Evolutionary conservation across 1,140 invertebrate genomes (phyloP), one percentile per base, ranked within the genome.

Genomic region (Lerema accius): DNA sequence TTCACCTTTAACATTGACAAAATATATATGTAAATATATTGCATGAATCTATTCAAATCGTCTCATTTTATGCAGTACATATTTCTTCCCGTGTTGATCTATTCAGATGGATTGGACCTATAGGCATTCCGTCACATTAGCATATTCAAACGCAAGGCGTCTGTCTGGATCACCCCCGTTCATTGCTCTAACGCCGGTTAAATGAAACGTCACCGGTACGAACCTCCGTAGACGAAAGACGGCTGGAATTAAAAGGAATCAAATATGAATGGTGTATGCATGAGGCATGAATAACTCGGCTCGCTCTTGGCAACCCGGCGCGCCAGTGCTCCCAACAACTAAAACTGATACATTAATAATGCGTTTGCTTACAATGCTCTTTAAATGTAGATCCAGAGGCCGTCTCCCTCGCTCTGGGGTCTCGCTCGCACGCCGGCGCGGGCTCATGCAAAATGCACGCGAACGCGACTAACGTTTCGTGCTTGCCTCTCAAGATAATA

Each of bases 281-380:
- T 88, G 84, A 84, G 82, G 78, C 82, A 90, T 88, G 87, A 83
- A 82, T 77, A 82, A 81, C 72, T 71, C 70, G 73, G 74, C 65
- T 65, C 70, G 71, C 76, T 85, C 78, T 78, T 75, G 81, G 77
- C 79, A 79, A 73, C 75, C 69, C 76, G 80, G 80, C 82, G 80
- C 77, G 78, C 76, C 78, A 61, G 66, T 78, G 78, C 80, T 83
- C 79, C 83, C 76, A 77, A 84, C 84, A 90, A 88, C 87, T 88
- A 84, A 86, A 90, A 84, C 80, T 84, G 81, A 81, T 88, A 82
- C 87, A 90, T 90, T 90, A 87, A 86, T 90, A 90, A 90, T 90
- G 81, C 78, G 77, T 79, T 86, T 88, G 87, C 85, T 90, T 88
- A 88, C 87, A 88, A 90, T 87, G 84, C 84, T 84, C 87, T 90